Evolutionary conservation across 2,113 vertebrate genomes (phyloP).

Genomic region (Alethe diademata): DNA sequence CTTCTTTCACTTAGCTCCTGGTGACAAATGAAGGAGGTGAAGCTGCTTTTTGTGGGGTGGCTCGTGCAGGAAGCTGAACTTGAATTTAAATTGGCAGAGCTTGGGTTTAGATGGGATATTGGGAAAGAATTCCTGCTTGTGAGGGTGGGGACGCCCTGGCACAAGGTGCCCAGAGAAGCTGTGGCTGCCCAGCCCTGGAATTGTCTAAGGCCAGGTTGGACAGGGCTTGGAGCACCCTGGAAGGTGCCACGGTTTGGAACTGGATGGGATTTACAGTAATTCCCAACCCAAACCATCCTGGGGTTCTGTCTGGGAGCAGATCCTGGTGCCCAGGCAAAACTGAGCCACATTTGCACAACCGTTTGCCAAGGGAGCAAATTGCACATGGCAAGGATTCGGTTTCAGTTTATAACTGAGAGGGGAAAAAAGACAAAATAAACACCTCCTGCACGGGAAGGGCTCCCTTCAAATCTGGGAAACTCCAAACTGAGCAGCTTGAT

Average conservation of each 20-base stretch:
- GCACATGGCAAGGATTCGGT: neutral
- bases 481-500: neutral
- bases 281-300: neutral
- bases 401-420: neutral
- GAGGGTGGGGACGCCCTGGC: neutral
- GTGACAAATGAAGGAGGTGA: neutral
- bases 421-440: neutral
- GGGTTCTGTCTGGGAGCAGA: neutral
- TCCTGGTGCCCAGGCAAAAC: neutral
- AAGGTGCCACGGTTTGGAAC: neutral
- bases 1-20: no score
- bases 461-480: neutral
- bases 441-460: neutral
- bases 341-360: neutral
- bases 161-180: neutral
- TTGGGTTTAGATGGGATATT: neutral
- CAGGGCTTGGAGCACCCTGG: rapidly evolving
- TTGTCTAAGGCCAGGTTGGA: neutral
- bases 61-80: neutral
- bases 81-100: neutral
- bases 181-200: neutral
- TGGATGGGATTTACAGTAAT: neutral
- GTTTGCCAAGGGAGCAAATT: neutral
- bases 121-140: neutral
- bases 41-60: neutral